Evolutionary conservation across 2,888 invertebrate species (phyloP).

Genomic region (Trilocha varians): DNA sequence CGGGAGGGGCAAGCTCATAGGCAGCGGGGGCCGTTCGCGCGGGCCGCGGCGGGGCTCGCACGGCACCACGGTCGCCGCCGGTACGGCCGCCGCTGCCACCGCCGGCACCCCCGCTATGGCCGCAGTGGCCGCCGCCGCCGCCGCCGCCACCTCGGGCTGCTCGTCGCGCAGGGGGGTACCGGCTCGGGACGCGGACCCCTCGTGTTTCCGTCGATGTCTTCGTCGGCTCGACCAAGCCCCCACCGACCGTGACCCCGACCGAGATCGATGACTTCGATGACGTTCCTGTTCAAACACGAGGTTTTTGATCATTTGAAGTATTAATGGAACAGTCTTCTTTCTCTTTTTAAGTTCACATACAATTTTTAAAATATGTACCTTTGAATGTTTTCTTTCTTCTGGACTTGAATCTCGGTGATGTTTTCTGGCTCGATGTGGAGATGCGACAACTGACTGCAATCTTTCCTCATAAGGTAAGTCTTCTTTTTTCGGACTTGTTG

Average conservation of each 20-base stretch:
- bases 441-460: constrained; percentile 71
- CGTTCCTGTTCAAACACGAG: constrained; percentile 34
- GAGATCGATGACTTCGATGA: constrained; percentile 42
- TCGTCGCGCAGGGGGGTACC: constrained; percentile 73
- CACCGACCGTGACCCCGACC: constrained; percentile 43
- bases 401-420: constrained; percentile 81
- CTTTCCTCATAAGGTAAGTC: constrained; percentile 66
- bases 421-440: constrained; percentile 55
- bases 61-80: constrained; percentile 77
- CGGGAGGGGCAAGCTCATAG: constrained; percentile 89
- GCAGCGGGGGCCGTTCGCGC: constrained; percentile 75
- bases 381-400: constrained; percentile 71
- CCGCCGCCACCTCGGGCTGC: too few relatives aligned
- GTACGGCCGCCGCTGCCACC: constrained; percentile 75
- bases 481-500: constrained; percentile 81
- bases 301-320: background rate
- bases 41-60: constrained; percentile 83
- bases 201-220: constrained; percentile 61
- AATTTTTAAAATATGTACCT: constrained; percentile 25
- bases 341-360: background rate
- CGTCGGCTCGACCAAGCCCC: constrained; percentile 49
- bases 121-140: too few relatives aligned
- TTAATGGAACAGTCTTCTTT: background rate
- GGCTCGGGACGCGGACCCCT: constrained; percentile 70
- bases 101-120: constrained; percentile 81